These are phyloP conservation scores for Zaprionus obscuricornis DNA, from an alignment of 2,888 invertebrate genomes.

Conservation along the genomic window DNA sequence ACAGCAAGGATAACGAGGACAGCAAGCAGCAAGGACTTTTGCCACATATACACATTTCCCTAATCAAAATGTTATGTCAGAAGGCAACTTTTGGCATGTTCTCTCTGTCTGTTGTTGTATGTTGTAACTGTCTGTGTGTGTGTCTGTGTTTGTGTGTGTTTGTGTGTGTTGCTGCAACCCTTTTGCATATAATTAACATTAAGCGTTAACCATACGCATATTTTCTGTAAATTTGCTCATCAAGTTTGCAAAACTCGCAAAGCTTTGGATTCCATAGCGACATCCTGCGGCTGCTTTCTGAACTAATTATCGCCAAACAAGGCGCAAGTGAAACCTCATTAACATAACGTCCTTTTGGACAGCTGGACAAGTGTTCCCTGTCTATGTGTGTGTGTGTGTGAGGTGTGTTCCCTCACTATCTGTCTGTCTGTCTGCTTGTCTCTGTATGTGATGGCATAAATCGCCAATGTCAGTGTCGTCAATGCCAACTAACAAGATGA, in stretches of 20 bases:
- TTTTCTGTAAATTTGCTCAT: slow-evolving; percentile 29
- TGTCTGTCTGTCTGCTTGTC: slow-evolving; percentile 17
- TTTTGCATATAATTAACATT: slow-evolving; percentile 18
- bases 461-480: slow-evolving; percentile 44
- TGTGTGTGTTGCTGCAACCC: not conserved
- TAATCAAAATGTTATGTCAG: slow-evolving; percentile 30
- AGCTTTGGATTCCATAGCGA: no score
- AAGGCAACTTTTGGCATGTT: no score
- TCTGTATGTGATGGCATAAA: slow-evolving; percentile 44
- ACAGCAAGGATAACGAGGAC: no score
- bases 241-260: no score
- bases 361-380: no score
- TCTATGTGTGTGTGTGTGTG: slow-evolving; percentile 8
- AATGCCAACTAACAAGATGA: slow-evolving; percentile 37
- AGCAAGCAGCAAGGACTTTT: no score
- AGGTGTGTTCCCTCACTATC: slow-evolving; percentile 1
- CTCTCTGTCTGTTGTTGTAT: no score
- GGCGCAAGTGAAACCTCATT: slow-evolving; percentile 67
- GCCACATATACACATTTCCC: not conserved
- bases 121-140: no score
- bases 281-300: slow-evolving; percentile 46
- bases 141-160: no score
- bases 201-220: slow-evolving; percentile 40
- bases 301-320: slow-evolving; percentile 66
- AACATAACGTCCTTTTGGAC: slow-evolving; percentile 59